phyloP scores from a whole-genome alignment of 2,888 invertebrate species.

The Drosophila suboccidentalis region DNA sequence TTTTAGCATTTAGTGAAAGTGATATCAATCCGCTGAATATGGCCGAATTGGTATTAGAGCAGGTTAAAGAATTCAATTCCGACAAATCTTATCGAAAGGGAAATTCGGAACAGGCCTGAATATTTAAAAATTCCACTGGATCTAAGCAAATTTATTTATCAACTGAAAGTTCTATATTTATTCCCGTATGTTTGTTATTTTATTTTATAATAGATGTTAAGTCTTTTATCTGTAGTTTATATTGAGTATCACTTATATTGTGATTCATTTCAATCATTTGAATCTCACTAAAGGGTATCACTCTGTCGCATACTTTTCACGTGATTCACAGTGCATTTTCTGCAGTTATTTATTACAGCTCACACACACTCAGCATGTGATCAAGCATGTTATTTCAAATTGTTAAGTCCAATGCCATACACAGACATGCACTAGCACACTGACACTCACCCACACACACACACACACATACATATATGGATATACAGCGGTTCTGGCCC shows the following conservation, averaged over 20 bases:
- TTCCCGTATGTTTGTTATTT: too few relatives aligned
- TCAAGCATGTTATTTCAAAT: constrained; percentile 45
- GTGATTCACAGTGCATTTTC: neutral
- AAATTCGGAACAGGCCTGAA: too few relatives aligned
- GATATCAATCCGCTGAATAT: too few relatives aligned
- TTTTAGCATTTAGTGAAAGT: too few relatives aligned
- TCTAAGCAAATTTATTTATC: too few relatives aligned
- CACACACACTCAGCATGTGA: constrained; percentile 17
- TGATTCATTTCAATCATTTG: neutral
- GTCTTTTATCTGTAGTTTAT: neutral
- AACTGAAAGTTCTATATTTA: too few relatives aligned
- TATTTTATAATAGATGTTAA: neutral
- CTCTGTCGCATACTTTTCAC: neutral
- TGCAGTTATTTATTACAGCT: constrained; percentile 26
- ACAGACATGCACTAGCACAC: neutral
- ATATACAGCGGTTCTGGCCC: neutral
- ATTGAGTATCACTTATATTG: neutral
- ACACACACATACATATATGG: neutral
- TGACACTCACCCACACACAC: constrained; percentile 1
- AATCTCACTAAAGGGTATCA: constrained; percentile 1
- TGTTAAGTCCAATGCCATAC: constrained; percentile 20
- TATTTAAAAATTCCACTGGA: too few relatives aligned
- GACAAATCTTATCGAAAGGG: too few relatives aligned
- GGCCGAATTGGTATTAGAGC: too few relatives aligned
- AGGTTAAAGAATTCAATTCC: too few relatives aligned